A percentile compares a stretch with the other conserved stretches of the same genome.
phyloP scores from a whole-genome alignment of 1,140 invertebrate species.

The Brachionus sp. region DNA sequence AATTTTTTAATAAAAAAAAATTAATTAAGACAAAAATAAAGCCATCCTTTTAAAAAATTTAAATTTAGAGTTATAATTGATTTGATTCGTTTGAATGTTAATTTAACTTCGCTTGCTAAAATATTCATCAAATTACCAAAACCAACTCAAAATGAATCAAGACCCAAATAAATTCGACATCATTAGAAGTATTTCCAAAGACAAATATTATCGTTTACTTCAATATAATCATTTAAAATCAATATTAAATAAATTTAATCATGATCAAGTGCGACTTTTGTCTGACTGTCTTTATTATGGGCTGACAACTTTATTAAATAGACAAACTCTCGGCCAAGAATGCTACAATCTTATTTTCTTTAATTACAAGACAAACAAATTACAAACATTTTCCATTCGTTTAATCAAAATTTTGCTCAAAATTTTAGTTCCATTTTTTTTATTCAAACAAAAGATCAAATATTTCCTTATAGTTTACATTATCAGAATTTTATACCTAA shows the following conservation, averaged over 20 bases:
- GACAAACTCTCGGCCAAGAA: constrained; percentile 35
- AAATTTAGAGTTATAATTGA: constrained; percentile 19
- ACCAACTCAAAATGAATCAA: constrained; percentile 9
- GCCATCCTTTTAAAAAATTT: neutral
- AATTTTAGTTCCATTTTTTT: neutral
- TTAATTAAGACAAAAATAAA: neutral
- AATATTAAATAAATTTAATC: neutral
- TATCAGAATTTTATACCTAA: neutral
- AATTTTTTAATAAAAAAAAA: too few species aligned
- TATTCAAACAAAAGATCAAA: neutral
- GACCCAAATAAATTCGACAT: constrained; percentile 36
- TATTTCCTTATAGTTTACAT: neutral
- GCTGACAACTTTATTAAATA: constrained; percentile 20
- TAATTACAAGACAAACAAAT: neutral
- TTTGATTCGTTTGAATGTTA: constrained; percentile 12
- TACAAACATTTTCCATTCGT: neutral
- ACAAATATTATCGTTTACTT: constrained; percentile 3
- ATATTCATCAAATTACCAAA: neutral
- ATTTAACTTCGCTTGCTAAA: neutral
- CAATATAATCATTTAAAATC: constrained; percentile 20
- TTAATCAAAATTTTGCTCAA: neutral
- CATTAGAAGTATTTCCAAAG: neutral
- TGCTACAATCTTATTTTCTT: constrained; percentile 22
- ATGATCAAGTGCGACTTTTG: neutral
- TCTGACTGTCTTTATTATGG: constrained; percentile 18